Conservation (phyloP, 2,113 vertebrate species). For the Aphelocoma coerulescens region DNA sequence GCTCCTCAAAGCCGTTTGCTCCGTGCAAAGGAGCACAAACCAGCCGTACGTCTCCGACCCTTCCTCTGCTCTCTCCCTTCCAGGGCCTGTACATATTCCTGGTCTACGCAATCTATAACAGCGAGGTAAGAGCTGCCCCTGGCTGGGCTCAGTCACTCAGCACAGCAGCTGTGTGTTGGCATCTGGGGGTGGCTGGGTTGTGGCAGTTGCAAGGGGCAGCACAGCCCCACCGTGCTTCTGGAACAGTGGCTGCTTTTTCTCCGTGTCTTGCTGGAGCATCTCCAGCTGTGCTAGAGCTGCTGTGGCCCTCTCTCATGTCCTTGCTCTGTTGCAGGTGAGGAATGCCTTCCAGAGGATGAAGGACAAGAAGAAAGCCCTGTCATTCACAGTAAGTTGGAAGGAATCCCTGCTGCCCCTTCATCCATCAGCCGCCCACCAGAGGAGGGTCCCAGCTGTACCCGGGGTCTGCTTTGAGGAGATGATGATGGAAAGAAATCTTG, state of each 20-base stretch:
- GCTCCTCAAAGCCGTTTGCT: neutral
- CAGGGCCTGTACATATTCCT: conserved; percentile 92
- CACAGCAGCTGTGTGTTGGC: neutral
- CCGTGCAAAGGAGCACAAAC: accelerated
- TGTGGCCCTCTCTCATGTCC: neutral
- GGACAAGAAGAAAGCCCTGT: conserved; percentile 86
- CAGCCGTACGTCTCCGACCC: accelerated
- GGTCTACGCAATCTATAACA: conserved; percentile 86
- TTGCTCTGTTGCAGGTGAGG: conserved; percentile 77
- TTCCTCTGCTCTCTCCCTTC: neutral
- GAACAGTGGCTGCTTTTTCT: neutral
- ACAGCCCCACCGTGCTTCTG: neutral
- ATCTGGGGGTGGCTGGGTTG: neutral
- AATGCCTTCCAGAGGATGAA: conserved; percentile 88
- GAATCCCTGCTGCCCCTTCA: neutral
- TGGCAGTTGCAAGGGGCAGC: neutral
- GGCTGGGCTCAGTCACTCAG: neutral
- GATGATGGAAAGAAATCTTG: neutral
- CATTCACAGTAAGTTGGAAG: conserved; percentile 75
- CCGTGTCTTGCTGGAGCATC: neutral
- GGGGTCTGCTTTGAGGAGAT: neutral
- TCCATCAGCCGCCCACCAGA: neutral
- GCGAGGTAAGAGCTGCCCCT: conserved; percentile 76
- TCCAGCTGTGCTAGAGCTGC: neutral
- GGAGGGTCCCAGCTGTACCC: neutral